These are phyloP conservation scores for Linnaemya vulpina DNA, from an alignment of 2,888 invertebrate species.

Conservation along the genomic window DNA sequence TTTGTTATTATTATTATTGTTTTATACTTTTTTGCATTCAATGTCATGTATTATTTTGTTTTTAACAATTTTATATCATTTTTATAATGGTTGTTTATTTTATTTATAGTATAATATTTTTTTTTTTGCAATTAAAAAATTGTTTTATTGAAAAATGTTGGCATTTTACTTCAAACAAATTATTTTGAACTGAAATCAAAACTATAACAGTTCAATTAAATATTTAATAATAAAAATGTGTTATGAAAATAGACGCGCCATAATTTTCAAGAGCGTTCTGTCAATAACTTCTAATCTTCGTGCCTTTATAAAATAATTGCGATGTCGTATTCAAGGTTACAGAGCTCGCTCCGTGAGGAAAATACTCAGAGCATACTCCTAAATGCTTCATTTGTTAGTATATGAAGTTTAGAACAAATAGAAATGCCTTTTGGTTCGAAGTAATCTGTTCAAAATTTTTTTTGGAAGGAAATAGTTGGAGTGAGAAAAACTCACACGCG, in stretches of 20 bases:
- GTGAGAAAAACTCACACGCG: no score
- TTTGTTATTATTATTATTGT: conserved; percentile 2
- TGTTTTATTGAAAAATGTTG: not conserved
- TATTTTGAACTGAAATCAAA: not conserved
- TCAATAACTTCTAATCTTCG: no score
- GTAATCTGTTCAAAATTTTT: no score
- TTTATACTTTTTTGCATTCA: conserved; percentile 54
- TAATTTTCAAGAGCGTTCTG: no score
- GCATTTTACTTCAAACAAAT: not conserved
- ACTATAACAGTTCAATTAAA: not conserved
- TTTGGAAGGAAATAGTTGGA: no score
- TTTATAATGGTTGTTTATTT: not conserved
- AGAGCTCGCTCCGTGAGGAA: no score
- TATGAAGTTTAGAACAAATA: no score
- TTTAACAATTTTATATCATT: conserved; percentile 27
- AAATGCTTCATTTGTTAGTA: no score
- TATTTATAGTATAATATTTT: conserved; percentile 1
- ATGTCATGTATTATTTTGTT: conserved; percentile 59
- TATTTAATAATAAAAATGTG: not conserved
- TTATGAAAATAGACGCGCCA: not conserved
- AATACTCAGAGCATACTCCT: no score
- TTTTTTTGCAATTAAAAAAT: not conserved
- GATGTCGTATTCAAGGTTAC: no score
- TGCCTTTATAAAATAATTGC: no score
- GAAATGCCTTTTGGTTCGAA: no score